These are phyloP conservation scores for Perca fluviatilis DNA, from an alignment of 2,113 vertebrate species.

Conservation along the genomic window DNA sequence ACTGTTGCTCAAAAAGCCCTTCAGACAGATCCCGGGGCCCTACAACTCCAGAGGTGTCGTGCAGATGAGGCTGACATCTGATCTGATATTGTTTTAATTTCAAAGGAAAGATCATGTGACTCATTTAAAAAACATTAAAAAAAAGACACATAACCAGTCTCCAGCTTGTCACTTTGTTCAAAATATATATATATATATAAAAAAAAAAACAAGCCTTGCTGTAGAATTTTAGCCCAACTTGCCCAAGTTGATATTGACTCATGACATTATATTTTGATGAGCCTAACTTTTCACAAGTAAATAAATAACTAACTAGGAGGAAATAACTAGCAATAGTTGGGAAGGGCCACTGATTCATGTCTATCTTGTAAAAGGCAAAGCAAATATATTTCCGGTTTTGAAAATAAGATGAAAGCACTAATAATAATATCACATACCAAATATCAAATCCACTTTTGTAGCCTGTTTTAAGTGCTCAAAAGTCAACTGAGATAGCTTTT, in stretches of 20 bases:
- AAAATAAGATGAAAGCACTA: too few species aligned
- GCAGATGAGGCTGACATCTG: too few species aligned
- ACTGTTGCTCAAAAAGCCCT: background rate
- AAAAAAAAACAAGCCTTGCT: background rate
- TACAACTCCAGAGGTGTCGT: background rate
- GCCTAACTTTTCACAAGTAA: background rate
- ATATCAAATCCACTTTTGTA: too few species aligned
- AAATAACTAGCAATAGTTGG: background rate
- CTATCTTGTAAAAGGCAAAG: background rate
- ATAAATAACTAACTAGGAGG: background rate
- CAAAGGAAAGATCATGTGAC: background rate
- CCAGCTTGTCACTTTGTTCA: too few species aligned
- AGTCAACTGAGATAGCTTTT: too few species aligned
- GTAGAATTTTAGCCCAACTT: too few species aligned
- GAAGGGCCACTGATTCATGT: background rate
- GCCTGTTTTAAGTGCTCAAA: too few species aligned
- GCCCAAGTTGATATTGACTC: too few species aligned
- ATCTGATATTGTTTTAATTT: background rate
- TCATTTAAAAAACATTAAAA: background rate
- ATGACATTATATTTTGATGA: background rate
- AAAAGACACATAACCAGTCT: background rate
- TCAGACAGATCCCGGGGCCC: background rate
- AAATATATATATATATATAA: too few species aligned
- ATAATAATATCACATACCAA: too few species aligned
- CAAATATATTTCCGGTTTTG: too few species aligned